Evolutionary conservation across 2,797 vertebrate species (phyloP).

Genomic region (Sciurus carolinensis): DNA sequence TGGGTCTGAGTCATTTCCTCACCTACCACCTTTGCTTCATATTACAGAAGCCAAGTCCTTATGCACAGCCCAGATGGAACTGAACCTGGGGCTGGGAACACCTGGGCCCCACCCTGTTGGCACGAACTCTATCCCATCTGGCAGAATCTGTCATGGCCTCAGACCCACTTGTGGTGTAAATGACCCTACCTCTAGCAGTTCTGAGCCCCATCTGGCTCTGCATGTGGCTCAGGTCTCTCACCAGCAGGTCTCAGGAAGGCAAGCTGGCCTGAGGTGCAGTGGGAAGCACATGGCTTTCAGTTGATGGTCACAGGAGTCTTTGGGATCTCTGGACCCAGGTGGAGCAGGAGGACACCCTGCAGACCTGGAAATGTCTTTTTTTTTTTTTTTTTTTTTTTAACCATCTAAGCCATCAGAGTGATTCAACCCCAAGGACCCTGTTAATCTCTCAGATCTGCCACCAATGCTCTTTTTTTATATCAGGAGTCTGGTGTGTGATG

Average conservation of each 20-base stretch:
- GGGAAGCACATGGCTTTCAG: not conserved
- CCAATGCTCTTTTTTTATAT: constrained; percentile 50
- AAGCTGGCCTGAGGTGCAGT: not conserved
- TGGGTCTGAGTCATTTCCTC: not conserved
- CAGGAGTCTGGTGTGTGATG: constrained; percentile 97
- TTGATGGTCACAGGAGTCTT: not conserved
- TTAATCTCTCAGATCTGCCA: constrained; percentile 58
- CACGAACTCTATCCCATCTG: not conserved
- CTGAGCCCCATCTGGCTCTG: not conserved
- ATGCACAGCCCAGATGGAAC: not conserved
- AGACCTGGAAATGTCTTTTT: not conserved
- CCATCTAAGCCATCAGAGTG: not conserved
- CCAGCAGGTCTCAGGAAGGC: not conserved
- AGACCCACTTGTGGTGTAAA: not conserved
- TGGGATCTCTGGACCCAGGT: not conserved
- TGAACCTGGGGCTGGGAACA: not conserved
- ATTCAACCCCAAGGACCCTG: not conserved
- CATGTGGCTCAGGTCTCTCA: constrained; percentile 13
- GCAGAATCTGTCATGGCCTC: not conserved
- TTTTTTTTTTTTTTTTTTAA: not conserved
- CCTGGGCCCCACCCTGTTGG: not conserved
- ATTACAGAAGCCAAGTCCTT: not conserved
- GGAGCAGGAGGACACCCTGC: not conserved
- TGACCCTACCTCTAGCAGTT: not conserved
- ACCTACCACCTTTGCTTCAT: constrained; percentile 19